These are phyloP conservation scores for Anodontia alba DNA, from an alignment of 2,888 invertebrate genomes.

Conservation along the genomic window DNA sequence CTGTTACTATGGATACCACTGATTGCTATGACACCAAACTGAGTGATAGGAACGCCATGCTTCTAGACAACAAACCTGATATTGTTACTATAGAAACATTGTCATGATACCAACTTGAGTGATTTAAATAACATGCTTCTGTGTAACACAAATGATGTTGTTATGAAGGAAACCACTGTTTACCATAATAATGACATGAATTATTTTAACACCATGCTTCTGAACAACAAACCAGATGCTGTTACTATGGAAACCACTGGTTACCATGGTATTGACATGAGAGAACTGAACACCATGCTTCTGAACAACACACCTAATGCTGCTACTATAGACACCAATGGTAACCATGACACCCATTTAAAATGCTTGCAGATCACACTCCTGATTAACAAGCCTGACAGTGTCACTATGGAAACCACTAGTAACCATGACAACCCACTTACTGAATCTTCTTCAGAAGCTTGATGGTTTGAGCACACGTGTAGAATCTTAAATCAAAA, in stretches of 20 bases:
- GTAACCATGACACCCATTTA: background rate
- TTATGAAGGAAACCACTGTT: background rate
- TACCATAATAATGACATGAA: background rate
- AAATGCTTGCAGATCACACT: too few species aligned
- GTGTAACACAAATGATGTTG: too few species aligned
- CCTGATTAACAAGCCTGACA: conserved; percentile 3
- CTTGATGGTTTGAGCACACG: conserved; percentile 79
- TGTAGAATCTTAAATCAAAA: conserved; percentile 78
- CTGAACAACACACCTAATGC: conserved; percentile 14
- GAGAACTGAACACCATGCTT: conserved; percentile 18
- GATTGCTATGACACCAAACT: background rate
- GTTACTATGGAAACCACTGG: conserved; percentile 11
- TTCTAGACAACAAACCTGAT: too few species aligned
- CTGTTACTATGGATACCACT: conserved; percentile 19
- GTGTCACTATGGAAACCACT: conserved; percentile 17
- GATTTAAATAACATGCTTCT: too few species aligned
- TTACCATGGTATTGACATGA: background rate
- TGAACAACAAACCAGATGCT: conserved; percentile 16
- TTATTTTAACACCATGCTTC: conserved; percentile 19
- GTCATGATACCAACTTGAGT: too few species aligned
- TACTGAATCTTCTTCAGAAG: conserved; percentile 82
- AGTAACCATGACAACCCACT: conserved; percentile 51
- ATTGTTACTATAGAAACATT: too few species aligned
- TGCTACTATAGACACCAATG: conserved; percentile 15
- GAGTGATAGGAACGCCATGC: too few species aligned